Conservation (phyloP, 2,888 invertebrate genomes). For the Alentia gelatinosa region DNA sequence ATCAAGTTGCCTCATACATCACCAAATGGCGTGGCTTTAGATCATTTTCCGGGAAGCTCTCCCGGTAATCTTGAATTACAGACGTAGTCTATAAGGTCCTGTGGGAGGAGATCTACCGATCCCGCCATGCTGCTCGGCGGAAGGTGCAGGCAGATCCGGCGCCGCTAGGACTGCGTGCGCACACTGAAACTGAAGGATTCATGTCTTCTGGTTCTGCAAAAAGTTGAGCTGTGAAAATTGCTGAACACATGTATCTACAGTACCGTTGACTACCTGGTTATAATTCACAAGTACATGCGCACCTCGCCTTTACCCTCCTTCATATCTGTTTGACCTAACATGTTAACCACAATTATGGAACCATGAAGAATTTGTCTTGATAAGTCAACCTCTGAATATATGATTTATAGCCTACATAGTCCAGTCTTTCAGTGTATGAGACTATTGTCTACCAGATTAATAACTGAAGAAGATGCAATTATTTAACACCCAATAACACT, state of each 20-base stretch:
- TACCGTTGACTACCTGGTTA: too few relatives aligned
- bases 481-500: too few relatives aligned
- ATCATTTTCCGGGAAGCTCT: slow-evolving; percentile 4
- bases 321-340: too few relatives aligned
- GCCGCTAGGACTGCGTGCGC: neutral
- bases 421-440: too few relatives aligned
- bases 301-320: too few relatives aligned
- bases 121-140: neutral
- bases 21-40: neutral
- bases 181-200: neutral
- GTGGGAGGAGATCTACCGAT: neutral
- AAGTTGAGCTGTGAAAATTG: neutral
- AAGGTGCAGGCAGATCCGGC: slow-evolving; percentile 11
- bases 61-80: neutral
- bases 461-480: too few relatives aligned
- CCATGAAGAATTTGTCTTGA: too few relatives aligned
- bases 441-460: too few relatives aligned
- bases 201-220: neutral
- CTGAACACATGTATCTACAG: neutral
- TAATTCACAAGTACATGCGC: too few relatives aligned
- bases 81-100: neutral
- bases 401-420: too few relatives aligned
- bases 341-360: too few relatives aligned
- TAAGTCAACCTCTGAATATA: too few relatives aligned
- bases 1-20: neutral